Evolutionary conservation across 2,113 vertebrate species (phyloP), one percentile per base, ranked within the genome.

Genomic region (Falcunculus frontatus): DNA sequence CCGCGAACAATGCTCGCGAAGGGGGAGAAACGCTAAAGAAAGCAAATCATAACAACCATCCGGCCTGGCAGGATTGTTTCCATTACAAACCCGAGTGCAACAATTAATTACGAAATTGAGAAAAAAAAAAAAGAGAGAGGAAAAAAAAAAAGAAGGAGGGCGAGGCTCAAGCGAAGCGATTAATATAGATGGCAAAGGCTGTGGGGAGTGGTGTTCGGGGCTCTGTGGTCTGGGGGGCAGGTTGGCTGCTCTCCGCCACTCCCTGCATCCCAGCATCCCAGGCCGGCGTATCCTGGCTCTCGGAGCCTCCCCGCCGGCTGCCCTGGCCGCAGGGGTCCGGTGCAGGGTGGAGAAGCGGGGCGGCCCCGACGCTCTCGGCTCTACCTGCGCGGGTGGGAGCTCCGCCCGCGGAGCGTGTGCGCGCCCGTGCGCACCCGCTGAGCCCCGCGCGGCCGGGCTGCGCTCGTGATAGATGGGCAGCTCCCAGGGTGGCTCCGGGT

Each of bases 1-100:
- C 86, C 16, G 32, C 13, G 87, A 97, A 95, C 97, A 97, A 96
- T 93, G 95, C 89, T 94, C 37, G 18, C 12, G 22, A 95, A 93
- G 93, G 82, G 92, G 59, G 93, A 92, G 82, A 77, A 93, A 93
- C 47, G 49, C 84, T 68, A 59, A 87, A 87, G 92, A 81, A 94
- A 93, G 88, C 67, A 95, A 88, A 93, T 95, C 91, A 86, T 92
- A 95, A 81, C 86, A 87, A 49, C 92, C 80, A 84, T 84, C 84
- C 69, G 65, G 84, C 70, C 84, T 60, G 16, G 42, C 65, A 68
- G 70, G 82, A 84, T 70, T 84, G 89, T 89, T 94, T 90, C 82
- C 83, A 87, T 93, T 90, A 88, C 75, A 73, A 87, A 83, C 44
- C 63, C 62, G 49, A 85, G 82, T 2, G 62, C 64, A 60, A 93